Conservation (phyloP, 2,888 invertebrate genomes). For the Amiota mariae region DNA sequence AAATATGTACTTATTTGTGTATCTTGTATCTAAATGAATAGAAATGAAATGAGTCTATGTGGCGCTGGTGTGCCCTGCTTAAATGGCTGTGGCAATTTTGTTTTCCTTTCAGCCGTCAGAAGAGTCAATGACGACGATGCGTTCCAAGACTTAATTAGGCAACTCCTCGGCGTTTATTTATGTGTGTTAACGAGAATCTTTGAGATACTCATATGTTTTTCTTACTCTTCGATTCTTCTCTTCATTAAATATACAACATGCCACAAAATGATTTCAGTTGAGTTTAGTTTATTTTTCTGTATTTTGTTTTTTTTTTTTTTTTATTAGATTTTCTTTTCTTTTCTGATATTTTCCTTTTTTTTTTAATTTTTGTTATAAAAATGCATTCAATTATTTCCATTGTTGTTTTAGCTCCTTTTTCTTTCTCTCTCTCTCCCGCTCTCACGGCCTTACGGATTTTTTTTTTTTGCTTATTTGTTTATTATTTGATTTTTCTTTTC, state of each 20-base stretch:
- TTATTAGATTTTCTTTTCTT: constrained; percentile 1
- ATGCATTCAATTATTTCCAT: not conserved
- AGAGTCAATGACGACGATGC: not conserved
- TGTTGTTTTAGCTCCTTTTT: constrained; percentile 6
- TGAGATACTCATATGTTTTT: not conserved
- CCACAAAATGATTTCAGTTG: constrained; percentile 41
- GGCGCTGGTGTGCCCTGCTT: constrained; percentile 58
- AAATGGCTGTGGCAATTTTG: constrained; percentile 41
- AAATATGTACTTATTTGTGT: constrained; percentile 6
- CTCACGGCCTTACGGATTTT: no score
- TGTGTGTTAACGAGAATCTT: constrained; percentile 62
- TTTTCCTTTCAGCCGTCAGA: not conserved
- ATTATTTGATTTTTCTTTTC: not conserved
- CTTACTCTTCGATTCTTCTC: constrained; percentile 33
- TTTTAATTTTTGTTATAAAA: not conserved
- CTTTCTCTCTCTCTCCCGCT: no score
- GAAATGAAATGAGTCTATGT: constrained; percentile 52
- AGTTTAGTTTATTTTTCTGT: constrained; percentile 37
- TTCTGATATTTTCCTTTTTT: not conserved
- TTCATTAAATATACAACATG: constrained; percentile 56
- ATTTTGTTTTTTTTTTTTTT: constrained; percentile 1
- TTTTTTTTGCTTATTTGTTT: not conserved
- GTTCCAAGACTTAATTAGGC: constrained; percentile 65
- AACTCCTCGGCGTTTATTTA: constrained; percentile 60
- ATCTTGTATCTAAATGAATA: constrained; percentile 7